Evolutionary conservation across 2,888 invertebrate species (phyloP).

Genomic region (Alcis repandata): DNA sequence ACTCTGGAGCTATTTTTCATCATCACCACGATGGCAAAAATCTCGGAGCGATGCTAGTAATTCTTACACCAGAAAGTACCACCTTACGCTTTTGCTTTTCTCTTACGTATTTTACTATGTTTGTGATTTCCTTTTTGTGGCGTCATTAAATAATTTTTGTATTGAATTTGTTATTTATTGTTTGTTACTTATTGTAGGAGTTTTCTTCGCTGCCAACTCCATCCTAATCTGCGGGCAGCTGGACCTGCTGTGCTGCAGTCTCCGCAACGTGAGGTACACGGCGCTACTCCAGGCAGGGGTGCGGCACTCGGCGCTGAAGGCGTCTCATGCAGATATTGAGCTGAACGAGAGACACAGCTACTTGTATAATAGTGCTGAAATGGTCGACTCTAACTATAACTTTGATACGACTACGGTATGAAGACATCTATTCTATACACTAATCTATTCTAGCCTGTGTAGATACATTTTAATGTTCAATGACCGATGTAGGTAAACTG

Average conservation of each 20-base stretch:
- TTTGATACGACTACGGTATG: slow-evolving; percentile 66
- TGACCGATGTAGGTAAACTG: too few species aligned
- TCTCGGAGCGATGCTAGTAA: too few species aligned
- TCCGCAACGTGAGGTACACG: slow-evolving; percentile 73
- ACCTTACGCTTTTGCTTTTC: too few species aligned
- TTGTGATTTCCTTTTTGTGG: too few species aligned
- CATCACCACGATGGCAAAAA: too few species aligned
- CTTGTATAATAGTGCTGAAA: slow-evolving; percentile 65
- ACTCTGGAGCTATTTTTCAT: too few species aligned
- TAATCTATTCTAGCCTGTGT: too few species aligned
- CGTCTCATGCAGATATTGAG: slow-evolving; percentile 51
- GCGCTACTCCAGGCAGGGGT: slow-evolving; percentile 67
- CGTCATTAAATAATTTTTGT: too few species aligned
- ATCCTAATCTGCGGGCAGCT: slow-evolving; percentile 79
- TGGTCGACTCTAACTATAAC: slow-evolving; percentile 66
- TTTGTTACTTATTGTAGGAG: slow-evolving; percentile 58
- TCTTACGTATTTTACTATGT: too few species aligned
- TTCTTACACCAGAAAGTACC: too few species aligned
- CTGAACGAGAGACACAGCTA: slow-evolving; percentile 70
- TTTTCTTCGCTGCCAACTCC: slow-evolving; percentile 75
- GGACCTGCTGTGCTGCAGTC: slow-evolving; percentile 76
- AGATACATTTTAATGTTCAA: too few species aligned
- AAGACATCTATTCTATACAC: too few species aligned
- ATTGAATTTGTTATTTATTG: neutral
- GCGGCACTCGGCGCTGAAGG: slow-evolving; percentile 54